Base-by-base conservation (phyloP, 2,113 vertebrate species). In the Alosa alosa region DNA sequence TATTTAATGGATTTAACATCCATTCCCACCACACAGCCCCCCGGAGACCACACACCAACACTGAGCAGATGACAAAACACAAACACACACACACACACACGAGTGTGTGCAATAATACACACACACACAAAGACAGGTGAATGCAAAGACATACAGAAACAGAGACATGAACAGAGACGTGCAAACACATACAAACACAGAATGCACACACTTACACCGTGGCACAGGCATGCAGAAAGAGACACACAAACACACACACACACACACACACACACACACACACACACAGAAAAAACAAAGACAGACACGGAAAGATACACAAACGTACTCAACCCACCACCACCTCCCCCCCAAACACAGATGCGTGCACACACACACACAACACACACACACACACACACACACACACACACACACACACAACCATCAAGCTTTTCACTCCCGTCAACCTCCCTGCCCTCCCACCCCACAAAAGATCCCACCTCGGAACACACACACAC, bases 1-100 rank as follows among this genome's bases (percentile, higher is more conserved):
- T 99, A 99, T 97, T 98, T 99, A 98, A 99, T 99, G 96, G 98
- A 98, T 99, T 99, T 99, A 98, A 97, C 97, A 98, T 98, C 97
- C 97, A 97, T 97, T 97, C 97, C 97, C 95, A 94, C 94, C 94
- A 94, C 96, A 95, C 92, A 95, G 93, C 91, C 97, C 97, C 96
- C 97, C 82, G 85, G 95, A 96, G 95, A 94, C n/a, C 64, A 72
- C 64, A 72, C 64, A 72, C 64, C 93, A 94, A 95, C 94, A 95
- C 93, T 93, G 95, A 94, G 94, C 94, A 95, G 95, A 94, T 90
- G 94, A 96, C 94, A 94, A 11, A 8, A 72, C 64, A 72, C 64
- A 72, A 25, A 20, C 41, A 86, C 87, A 68, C 25, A 36, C 87
- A 20, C 87, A 68, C 49, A 93, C 94, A 90, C 64, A 72, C 9